phyloP scores from a whole-genome alignment of 2,113 vertebrate genomes.

The Amblyornis subalaris region DNA sequence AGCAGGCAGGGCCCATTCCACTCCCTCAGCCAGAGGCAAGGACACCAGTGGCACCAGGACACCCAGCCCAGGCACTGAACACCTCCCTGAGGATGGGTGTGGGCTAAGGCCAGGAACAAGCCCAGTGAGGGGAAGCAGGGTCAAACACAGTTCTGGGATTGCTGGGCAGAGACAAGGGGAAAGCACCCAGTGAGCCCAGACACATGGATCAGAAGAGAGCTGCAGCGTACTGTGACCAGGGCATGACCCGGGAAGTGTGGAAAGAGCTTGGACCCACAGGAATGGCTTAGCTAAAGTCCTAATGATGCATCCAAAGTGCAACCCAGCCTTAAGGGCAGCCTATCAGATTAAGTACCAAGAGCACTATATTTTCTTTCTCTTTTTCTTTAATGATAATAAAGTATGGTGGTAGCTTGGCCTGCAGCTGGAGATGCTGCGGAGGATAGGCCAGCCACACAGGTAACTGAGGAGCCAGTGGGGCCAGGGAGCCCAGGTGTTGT shows the following conservation, averaged over 20 bases:
- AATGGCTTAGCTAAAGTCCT: background rate
- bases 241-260: fast-evolving
- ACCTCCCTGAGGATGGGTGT: background rate
- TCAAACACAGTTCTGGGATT: background rate
- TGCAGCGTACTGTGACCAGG: background rate
- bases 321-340: background rate
- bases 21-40: background rate
- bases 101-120: background rate
- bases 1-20: background rate
- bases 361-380: background rate
- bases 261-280: background rate
- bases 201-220: background rate
- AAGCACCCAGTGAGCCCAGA: background rate
- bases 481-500: too few species aligned
- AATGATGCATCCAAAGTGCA: background rate
- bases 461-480: too few species aligned
- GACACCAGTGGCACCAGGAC: background rate
- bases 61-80: background rate
- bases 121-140: too few species aligned
- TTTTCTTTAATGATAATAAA: background rate
- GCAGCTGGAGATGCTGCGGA: too few species aligned
- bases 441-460: too few species aligned
- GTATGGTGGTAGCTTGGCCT: too few species aligned
- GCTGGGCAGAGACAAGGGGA: too few species aligned
- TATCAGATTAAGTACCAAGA: background rate